These are phyloP conservation scores for Montipora capricornis DNA, from an alignment of 64 coral and sea anemone genomes.

Conservation along the genomic window DNA sequence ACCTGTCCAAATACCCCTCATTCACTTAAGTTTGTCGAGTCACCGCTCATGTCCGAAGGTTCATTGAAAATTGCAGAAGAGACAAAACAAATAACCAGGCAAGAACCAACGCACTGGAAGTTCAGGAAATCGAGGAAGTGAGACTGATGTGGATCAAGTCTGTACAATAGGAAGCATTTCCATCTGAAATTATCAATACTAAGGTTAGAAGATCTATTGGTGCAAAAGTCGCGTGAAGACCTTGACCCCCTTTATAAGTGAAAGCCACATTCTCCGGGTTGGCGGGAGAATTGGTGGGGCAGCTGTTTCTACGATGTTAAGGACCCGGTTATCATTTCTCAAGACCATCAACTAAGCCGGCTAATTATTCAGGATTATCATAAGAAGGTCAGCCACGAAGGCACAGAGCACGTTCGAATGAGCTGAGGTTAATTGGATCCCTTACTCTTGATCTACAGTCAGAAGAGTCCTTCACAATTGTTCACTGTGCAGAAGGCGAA, in stretches of 20 bases:
- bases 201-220: background rate
- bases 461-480: conserved; percentile 20
- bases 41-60: too few relatives aligned
- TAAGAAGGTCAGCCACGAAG: background rate
- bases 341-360: too few relatives aligned
- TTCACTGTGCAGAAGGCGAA: conserved; percentile 13
- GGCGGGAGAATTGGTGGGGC: background rate
- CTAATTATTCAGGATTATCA: too few relatives aligned
- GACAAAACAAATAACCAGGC: too few relatives aligned
- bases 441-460: background rate
- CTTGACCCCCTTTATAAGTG: background rate
- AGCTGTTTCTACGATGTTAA: background rate
- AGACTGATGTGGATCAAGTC: background rate
- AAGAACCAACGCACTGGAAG: too few relatives aligned
- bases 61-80: too few relatives aligned
- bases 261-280: background rate
- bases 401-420: conserved; percentile 26
- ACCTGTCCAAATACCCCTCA: too few relatives aligned
- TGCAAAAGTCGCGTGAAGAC: background rate
- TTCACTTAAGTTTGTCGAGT: too few relatives aligned
- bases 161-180: background rate
- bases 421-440: conserved; percentile 30
- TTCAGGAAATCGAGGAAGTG: background rate
- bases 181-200: background rate
- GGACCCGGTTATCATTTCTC: too few relatives aligned